Base-by-base conservation (phyloP, 2,797 vertebrate genomes). In the Pseudochirops corinnae region DNA sequence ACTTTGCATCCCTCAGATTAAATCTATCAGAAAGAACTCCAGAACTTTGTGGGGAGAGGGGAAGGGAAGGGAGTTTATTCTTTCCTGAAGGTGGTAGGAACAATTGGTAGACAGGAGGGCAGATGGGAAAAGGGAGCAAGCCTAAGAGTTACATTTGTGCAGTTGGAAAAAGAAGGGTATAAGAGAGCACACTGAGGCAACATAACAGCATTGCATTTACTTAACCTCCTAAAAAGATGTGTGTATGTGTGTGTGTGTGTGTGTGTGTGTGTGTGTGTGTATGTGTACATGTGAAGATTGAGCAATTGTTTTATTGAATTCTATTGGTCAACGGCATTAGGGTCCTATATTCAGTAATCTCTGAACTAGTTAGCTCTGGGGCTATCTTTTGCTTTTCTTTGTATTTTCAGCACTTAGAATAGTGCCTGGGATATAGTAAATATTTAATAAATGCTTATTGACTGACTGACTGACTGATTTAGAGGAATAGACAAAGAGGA, bases 281-380 rank as follows among this genome's bases (percentile, higher is more conserved):
- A 13, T 56, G 56, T 56, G 56, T 56, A 18, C 21, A 5, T 57
- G 56, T 57, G 56, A 90, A 90, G 50, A 29, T 0, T 12, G 26
- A 90, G 11, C 26, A 50, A 53, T 53, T 50, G 90, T 53, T 90
- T 90, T 31, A 52, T 16, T 52, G 39, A 46, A 46, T 52, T 90
- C 10, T 52, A n/a, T 90, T 50, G 46, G 24, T 53, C 9, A 52
- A 90, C 6, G 28, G 46, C 24, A 90, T 53, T 26, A 29, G 87
- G 26, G 39, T 31, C 26, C 46, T 53, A 14, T 53, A 90, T 90
- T 90, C 90, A 26, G 39, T 90, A 39, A 95, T 82, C 95, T 94
- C 57, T 14, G 62, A 74, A 92, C 74, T 53, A 94, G 21, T 33
- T 4, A 18, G 6, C 28, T 67, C 62, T 67, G 18, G 62, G 5